Conservation (phyloP, 1,140 invertebrate genomes). For the Acyrthosiphon pisum region DNA sequence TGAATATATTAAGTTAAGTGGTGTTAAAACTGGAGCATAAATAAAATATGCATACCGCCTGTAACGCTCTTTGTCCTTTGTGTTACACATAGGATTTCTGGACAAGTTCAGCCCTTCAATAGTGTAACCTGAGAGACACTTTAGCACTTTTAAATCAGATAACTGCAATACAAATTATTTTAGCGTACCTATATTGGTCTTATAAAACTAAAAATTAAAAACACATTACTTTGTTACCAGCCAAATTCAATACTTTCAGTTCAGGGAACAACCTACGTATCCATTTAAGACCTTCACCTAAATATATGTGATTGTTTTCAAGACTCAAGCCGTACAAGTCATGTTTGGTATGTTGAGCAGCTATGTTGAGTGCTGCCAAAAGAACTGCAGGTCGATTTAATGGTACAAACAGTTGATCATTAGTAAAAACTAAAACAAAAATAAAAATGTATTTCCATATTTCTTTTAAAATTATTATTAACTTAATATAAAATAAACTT, state of each 20-base stretch:
- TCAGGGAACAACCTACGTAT: slow-evolving; percentile 54
- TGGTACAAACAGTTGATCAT: slow-evolving; percentile 49
- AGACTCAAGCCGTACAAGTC: slow-evolving; percentile 45
- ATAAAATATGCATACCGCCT: neutral
- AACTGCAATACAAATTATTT: slow-evolving; percentile 26
- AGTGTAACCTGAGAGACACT: slow-evolving; percentile 6
- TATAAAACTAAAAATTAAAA: neutral
- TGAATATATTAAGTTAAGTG: neutral
- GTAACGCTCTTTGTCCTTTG: slow-evolving; percentile 44
- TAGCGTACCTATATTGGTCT: neutral
- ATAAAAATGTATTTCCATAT: neutral
- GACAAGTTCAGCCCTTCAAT: slow-evolving; percentile 46
- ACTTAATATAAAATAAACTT: neutral
- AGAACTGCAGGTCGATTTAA: slow-evolving; percentile 53
- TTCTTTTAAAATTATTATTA: neutral
- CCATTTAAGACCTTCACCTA: slow-evolving; percentile 49
- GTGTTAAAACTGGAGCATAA: neutral
- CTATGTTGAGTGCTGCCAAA: slow-evolving; percentile 26
- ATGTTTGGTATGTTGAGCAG: slow-evolving; percentile 46
- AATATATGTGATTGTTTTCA: slow-evolving; percentile 48
- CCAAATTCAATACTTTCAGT: slow-evolving; percentile 41
- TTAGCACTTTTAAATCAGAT: slow-evolving; percentile 36
- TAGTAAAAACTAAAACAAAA: slow-evolving; percentile 12
- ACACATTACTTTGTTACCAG: slow-evolving; percentile 26
- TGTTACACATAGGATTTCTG: slow-evolving; percentile 28